Base-by-base conservation (phyloP, 2,113 vertebrate species). In the Hassar affinis region DNA sequence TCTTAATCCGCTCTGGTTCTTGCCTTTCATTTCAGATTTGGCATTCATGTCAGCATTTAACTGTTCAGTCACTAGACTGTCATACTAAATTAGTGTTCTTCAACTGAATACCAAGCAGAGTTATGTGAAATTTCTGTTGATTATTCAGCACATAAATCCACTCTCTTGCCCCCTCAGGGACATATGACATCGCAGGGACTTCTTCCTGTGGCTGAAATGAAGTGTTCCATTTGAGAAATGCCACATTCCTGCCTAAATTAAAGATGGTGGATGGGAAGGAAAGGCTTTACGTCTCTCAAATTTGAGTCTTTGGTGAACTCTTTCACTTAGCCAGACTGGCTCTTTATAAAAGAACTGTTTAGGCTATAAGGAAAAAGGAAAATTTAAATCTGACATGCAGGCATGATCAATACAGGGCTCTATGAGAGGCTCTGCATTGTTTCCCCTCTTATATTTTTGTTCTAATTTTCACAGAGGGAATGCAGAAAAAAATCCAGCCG, bases 211-310 rank as follows among this genome's bases (percentile, higher is more conserved):
- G 38, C 52, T 45, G 15, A 81, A 59, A 72, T 80, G 71, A 76
- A 68, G 61, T 71, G 78, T 66, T 82, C 47, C 69, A 33, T 54
- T 79, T n/a, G 17, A 78, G 64, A 81, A 78, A 81, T 59, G 47
- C 30, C 38, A 79, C 72, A 78, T 83, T 79, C 27, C 75, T 81
- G 68, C 66, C 38, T 61, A 45, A 68, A 64, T 88, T 9, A 87
- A 72, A 81, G 66, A 75, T 17, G 47, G 33, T 22, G 47, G 56
- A 68, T 35, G 35, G 66, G 15, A 54, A 51, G 22, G 81, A 85
- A 80, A 62, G 18, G 49, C 56, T 75, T 69, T 66, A 33, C 3
- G 54, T 42, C 76, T 56, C 77, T 17, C 11, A 79, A 80, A 86
- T 87, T 22, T 35, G 79, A 86, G 79, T 64, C 56, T 18, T 71